Evolutionary conservation across 2,797 vertebrate genomes (phyloP).

Genomic region (Lacerta viridis): DNA sequence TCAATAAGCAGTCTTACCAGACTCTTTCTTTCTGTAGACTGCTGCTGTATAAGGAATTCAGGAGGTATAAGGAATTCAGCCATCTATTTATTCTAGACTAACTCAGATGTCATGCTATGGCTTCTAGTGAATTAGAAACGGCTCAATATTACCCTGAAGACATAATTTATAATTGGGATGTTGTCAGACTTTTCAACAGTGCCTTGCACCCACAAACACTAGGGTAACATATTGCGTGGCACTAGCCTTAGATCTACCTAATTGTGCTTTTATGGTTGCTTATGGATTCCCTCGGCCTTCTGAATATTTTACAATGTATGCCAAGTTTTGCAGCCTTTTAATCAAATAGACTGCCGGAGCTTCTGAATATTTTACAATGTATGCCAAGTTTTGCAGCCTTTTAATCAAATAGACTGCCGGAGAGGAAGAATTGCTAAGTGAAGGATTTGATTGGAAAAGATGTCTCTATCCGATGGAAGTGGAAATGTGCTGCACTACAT

Average conservation of each 20-base stretch:
- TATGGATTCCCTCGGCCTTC: not conserved
- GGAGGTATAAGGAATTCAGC: not conserved
- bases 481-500: not conserved
- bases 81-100: constrained; percentile 15
- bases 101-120: constrained; percentile 36
- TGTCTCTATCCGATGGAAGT: constrained; percentile 16
- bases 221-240: not conserved
- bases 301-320: not conserved
- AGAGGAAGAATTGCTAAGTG: constrained; percentile 35
- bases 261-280: constrained; percentile 41
- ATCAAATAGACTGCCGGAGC: not conserved
- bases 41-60: no score
- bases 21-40: no score
- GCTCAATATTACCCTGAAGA: constrained; percentile 5
- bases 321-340: constrained; percentile 47
- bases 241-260: constrained; percentile 44
- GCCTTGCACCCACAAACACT: constrained; percentile 1
- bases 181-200: constrained; percentile 41
- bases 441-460: constrained; percentile 19
- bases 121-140: constrained; percentile 37
- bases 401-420: constrained; percentile 18
- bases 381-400: constrained; percentile 41
- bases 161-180: constrained; percentile 25
- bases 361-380: constrained; percentile 11
- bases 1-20: no score